These are phyloP conservation scores for Neuroterus valhalla DNA, from an alignment of 1,140 invertebrate species.

Conservation along the genomic window DNA sequence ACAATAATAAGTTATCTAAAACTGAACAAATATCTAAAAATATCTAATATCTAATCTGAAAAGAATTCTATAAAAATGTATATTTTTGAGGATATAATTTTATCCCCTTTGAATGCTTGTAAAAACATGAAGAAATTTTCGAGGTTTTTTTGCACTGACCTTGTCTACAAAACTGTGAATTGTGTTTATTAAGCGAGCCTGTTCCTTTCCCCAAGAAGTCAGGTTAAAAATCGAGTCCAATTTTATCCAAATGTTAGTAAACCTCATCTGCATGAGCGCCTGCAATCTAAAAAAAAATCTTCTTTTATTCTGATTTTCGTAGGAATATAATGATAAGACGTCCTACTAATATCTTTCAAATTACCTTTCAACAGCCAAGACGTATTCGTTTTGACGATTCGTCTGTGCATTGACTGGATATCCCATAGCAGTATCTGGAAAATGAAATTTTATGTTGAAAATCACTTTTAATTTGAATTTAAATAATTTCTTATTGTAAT, in stretches of 20 bases:
- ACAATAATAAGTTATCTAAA: background rate
- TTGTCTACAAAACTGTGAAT: constrained; percentile 78
- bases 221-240: constrained; percentile 76
- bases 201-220: constrained; percentile 73
- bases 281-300: constrained; percentile 60
- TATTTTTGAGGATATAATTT: background rate
- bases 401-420: constrained; percentile 79
- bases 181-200: constrained; percentile 74
- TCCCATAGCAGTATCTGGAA: constrained; percentile 82
- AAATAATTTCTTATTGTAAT: background rate
- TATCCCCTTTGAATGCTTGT: background rate
- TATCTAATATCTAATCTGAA: no score
- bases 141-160: constrained; percentile 48
- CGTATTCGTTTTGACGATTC: constrained; percentile 78
- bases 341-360: background rate
- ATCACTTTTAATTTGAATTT: constrained; percentile 22
- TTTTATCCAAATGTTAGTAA: constrained; percentile 78
- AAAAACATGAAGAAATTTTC: background rate
- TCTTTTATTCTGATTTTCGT: background rate
- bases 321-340: no score
- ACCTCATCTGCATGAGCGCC: constrained; percentile 71
- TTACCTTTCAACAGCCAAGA: constrained; percentile 77
- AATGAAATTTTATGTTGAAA: background rate
- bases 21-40: no score
- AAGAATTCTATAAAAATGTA: background rate